phyloP scores from a whole-genome alignment of 2,113 vertebrate genomes.

The Echinops telfairi region DNA sequence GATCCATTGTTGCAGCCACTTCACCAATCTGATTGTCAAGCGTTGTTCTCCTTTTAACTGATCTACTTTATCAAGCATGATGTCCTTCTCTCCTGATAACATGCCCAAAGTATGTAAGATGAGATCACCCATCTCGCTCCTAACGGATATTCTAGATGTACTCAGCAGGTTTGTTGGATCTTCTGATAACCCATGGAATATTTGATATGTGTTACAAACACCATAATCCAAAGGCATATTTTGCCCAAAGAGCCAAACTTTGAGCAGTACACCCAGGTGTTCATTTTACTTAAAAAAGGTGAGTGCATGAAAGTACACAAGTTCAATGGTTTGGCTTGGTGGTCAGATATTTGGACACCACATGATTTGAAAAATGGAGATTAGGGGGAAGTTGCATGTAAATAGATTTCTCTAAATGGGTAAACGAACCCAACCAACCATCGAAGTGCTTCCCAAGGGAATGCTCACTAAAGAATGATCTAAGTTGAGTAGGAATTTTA shows the following conservation, averaged over 20 bases:
- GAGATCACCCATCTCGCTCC: not conserved
- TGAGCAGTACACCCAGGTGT: not conserved
- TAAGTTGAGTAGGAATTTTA: not conserved
- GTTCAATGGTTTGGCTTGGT: not conserved
- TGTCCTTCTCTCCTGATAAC: not conserved
- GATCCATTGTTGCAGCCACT: not conserved
- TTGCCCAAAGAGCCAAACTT: not conserved
- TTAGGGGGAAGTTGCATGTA: not conserved
- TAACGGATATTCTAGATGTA: not conserved
- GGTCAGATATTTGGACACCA: not conserved
- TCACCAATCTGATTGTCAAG: not conserved
- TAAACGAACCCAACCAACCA: not conserved
- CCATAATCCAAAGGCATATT: not conserved
- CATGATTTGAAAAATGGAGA: not conserved
- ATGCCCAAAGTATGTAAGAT: not conserved
- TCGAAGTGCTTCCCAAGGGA: not conserved
- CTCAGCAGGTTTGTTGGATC: not conserved
- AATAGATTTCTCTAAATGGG: not conserved
- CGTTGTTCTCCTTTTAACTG: not conserved
- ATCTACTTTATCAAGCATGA: not conserved
- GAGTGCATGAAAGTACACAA: not conserved
- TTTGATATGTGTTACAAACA: not conserved
- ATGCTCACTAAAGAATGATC: not conserved
- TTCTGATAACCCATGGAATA: not conserved
- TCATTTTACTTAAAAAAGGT: not conserved